These are phyloP conservation scores for Terebella lapidaria DNA, from an alignment of 2,888 invertebrate genomes.

Conservation along the genomic window DNA sequence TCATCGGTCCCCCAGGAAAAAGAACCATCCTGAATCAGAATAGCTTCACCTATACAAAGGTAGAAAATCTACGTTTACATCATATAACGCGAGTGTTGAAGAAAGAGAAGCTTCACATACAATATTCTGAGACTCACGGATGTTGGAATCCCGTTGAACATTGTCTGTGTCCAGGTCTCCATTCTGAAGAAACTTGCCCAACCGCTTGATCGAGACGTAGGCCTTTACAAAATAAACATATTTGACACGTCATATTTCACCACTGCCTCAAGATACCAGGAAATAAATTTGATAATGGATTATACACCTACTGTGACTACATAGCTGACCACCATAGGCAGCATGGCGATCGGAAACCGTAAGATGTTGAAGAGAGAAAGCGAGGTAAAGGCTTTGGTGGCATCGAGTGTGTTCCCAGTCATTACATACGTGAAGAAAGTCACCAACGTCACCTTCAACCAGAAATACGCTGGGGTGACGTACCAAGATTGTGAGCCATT, in stretches of 20 bases:
- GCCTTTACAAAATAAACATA: conserved; percentile 36
- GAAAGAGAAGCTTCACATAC: no score
- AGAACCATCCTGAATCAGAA: conserved; percentile 39
- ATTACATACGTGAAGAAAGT: conserved; percentile 61
- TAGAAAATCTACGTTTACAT: neutral
- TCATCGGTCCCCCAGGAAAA: conserved; percentile 47
- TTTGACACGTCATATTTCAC: neutral
- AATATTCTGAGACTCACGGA: no score
- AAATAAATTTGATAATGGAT: neutral
- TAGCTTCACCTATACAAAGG: conserved; percentile 34
- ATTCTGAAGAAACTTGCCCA: conserved; percentile 43
- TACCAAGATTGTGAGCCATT: neutral
- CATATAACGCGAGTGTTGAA: no score
- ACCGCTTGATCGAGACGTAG: conserved; percentile 44
- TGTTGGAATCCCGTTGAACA: conserved; percentile 32
- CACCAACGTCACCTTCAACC: conserved; percentile 46
- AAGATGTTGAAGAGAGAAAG: conserved; percentile 96
- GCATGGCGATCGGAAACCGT: conserved; percentile 90
- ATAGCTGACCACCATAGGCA: conserved; percentile 81
- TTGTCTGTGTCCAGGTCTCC: conserved; percentile 40
- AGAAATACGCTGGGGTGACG: neutral
- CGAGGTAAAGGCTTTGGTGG: conserved; percentile 90
- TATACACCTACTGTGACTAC: conserved; percentile 46
- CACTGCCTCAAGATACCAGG: neutral
- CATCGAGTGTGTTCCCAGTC: conserved; percentile 74